phyloP scores from a whole-genome alignment of 2,113 vertebrate genomes.

The Dryoscopus gambensis region DNA sequence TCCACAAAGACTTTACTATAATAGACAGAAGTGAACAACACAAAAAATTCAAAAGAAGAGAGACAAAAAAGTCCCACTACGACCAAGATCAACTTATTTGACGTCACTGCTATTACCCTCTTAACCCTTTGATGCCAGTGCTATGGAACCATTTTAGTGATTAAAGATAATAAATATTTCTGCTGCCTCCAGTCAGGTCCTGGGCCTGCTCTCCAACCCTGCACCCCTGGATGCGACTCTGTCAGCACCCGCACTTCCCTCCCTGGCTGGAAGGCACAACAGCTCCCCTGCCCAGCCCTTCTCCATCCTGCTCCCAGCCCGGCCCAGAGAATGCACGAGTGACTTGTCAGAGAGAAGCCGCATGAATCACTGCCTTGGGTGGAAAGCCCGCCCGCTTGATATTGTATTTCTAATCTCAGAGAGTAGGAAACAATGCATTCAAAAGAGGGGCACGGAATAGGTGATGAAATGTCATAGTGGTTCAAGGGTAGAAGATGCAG shows the following conservation, averaged over 20 bases:
- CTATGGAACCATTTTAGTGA: background rate
- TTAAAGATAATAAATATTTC: background rate
- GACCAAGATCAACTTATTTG: background rate
- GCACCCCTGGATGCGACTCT: accelerated
- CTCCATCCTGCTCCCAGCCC: background rate
- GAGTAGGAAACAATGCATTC: background rate
- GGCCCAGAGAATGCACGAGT: background rate
- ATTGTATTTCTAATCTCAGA: background rate
- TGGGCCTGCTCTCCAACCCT: background rate
- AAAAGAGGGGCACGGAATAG: background rate
- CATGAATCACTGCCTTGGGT: background rate
- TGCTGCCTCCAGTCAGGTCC: background rate
- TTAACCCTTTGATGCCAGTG: background rate
- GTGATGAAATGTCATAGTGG: background rate
- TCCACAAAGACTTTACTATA: conserved; percentile 41
- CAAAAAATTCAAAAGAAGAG: conserved; percentile 36
- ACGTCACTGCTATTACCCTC: background rate
- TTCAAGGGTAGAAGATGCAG: background rate
- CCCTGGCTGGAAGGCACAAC: background rate
- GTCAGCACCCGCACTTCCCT: background rate
- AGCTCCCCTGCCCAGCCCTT: background rate
- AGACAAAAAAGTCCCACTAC: background rate
- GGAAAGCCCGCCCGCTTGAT: background rate
- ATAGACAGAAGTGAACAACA: conserved; percentile 19
- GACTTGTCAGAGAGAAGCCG: background rate